Evolutionary conservation across 2,888 invertebrate species (phyloP).

Genomic region (Chaitophorus viminalis): DNA sequence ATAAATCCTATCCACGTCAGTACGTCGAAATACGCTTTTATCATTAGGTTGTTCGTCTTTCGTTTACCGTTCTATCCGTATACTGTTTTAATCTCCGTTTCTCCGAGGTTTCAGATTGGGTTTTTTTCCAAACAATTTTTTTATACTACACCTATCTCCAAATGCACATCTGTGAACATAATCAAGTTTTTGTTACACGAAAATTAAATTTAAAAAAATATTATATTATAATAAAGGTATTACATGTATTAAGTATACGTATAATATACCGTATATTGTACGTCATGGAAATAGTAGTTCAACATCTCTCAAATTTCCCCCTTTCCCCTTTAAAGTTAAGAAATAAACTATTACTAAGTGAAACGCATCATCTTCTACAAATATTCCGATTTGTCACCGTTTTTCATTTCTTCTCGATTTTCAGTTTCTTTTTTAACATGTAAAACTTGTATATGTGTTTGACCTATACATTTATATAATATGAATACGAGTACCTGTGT

Average conservation of each 20-base stretch:
- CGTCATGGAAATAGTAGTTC: background rate
- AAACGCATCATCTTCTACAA: background rate
- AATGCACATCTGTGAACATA: background rate
- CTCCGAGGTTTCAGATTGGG: background rate
- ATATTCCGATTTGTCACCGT: background rate
- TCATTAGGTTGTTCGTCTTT: background rate
- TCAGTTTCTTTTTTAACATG: background rate
- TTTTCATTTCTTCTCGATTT: background rate
- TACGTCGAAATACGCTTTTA: background rate
- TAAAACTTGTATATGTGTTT: background rate
- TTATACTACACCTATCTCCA: background rate
- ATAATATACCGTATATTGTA: background rate
- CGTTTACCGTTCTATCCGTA: background rate
- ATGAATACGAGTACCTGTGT: background rate
- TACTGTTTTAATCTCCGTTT: background rate
- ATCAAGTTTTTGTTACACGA: slow-evolving; percentile 16
- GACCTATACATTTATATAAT: background rate
- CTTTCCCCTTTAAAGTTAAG: background rate
- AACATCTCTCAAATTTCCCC: slow-evolving; percentile 8
- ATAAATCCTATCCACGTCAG: background rate
- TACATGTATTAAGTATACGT: slow-evolving; percentile 27
- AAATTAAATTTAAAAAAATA: background rate
- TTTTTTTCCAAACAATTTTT: background rate
- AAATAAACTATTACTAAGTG: slow-evolving; percentile 4
- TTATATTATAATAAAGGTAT: background rate